Conservation (phyloP, 2,888 invertebrate species). For the Isotomurus palustris region DNA sequence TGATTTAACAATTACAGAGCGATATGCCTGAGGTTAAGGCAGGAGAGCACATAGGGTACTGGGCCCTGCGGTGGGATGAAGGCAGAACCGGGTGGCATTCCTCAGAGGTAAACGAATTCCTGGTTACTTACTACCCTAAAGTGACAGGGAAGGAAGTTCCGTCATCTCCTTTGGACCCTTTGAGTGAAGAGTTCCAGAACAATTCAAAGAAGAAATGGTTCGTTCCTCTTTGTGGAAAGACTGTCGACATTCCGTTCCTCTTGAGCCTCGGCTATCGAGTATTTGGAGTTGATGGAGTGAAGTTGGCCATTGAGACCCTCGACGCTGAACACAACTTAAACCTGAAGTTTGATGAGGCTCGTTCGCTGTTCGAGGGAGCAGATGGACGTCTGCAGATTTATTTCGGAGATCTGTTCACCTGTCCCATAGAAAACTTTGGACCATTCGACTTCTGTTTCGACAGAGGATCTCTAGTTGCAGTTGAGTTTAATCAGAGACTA, state of each 20-base stretch:
- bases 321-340: conserved; percentile 22
- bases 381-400: conserved; percentile 30
- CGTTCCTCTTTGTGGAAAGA: conserved; percentile 47
- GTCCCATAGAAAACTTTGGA: conserved; percentile 31
- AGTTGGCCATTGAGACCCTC: conserved; percentile 38
- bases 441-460: conserved; percentile 40
- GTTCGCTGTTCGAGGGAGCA: conserved; percentile 11
- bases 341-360: conserved; percentile 18
- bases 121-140: conserved; percentile 23
- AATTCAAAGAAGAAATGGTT: conserved; percentile 33
- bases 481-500: conserved; percentile 25
- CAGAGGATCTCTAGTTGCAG: conserved; percentile 35
- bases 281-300: conserved; percentile 46
- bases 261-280: conserved; percentile 45
- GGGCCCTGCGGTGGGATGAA: conserved; percentile 30
- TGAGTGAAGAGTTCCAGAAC: conserved; percentile 16
- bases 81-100: conserved; percentile 39
- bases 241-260: conserved; percentile 45
- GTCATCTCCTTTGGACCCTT: background rate
- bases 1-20: background rate
- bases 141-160: conserved; percentile 22
- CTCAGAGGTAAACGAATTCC: conserved; percentile 22
- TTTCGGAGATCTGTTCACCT: conserved; percentile 32
- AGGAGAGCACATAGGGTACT: conserved; percentile 37
- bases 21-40: no score